Evolutionary conservation across 1,140 invertebrate species (phyloP), one percentile per base, ranked within the genome.

Genomic region (Drosophila prosaltans): DNA sequence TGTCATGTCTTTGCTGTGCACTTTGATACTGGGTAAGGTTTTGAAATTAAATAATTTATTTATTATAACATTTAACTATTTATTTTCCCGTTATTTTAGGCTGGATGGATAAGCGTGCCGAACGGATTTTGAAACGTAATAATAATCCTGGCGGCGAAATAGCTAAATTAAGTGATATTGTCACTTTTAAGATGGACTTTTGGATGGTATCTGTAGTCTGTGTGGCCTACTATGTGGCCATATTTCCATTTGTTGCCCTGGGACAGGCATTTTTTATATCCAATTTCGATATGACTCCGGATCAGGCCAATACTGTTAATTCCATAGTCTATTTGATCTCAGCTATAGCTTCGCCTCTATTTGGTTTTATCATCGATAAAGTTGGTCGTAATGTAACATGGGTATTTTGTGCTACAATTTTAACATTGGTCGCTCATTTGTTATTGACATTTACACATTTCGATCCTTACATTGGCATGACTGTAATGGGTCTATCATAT

Each of bases 211-310:
- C 95, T 32, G 89, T 97, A 3, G 97, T 99, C 62, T 99, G 98
- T 93, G 97, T 99, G 6, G 94, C 96, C 1, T 99, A 99, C 92
- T 99, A 99, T 93, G 95, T 98, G n/a, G 96, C 98, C 6, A 98
- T 99, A 73, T 99, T 99, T 91, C 98, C 98, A 9, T 99, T 99
- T 90, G 97, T 99, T 90, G 97, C 97, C 3, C 92, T 99, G 8
- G 98, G 97, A 92, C 96, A 98, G 97, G 95, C 97, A 36, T 99
- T 98, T 92, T 99, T 98, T 90, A 95, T 96, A 89, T 93, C 95
- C 66, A 98, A 98, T 91, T 99, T 96, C 91, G 94, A 95, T 43
- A 95, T 96, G 73, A 91, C 93, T 0, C 94, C 96, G 11, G 93
- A 94, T 65, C 92, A 95, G 69, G 98, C 98, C 0, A 98, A 98